Conservation (phyloP, 2,888 invertebrate genomes). For the Leucania comma region DNA sequence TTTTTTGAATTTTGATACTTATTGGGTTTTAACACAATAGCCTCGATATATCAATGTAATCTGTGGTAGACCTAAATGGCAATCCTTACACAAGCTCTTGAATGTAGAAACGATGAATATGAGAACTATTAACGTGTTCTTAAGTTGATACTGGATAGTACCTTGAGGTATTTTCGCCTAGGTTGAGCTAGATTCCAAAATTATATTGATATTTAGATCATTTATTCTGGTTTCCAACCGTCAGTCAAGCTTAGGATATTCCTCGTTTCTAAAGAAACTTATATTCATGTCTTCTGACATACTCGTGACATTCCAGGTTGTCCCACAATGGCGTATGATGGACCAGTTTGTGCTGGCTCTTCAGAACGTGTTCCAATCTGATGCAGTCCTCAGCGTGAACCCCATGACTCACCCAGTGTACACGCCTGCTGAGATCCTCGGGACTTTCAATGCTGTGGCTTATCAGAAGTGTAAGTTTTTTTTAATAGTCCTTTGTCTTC, state of each 20-base stretch:
- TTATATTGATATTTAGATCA: too few species aligned
- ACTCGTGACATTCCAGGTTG: slow-evolving; percentile 78
- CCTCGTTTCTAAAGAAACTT: background rate
- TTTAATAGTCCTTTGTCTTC: background rate
- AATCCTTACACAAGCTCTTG: too few species aligned
- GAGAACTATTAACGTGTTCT: too few species aligned
- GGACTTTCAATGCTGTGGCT: slow-evolving; percentile 91
- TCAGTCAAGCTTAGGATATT: background rate
- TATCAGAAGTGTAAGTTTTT: slow-evolving; percentile 91
- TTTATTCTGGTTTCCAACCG: background rate
- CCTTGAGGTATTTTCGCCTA: background rate
- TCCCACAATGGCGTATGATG: slow-evolving; percentile 89
- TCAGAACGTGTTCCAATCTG: slow-evolving; percentile 85
- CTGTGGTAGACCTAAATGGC: too few species aligned
- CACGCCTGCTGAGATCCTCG: slow-evolving; percentile 87
- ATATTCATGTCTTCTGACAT: background rate
- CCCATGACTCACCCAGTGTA: slow-evolving; percentile 90
- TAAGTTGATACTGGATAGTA: too few species aligned
- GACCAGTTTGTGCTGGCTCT: slow-evolving; percentile 89
- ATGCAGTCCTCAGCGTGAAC: slow-evolving; percentile 86
- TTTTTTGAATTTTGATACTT: too few species aligned
- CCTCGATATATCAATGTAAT: too few species aligned
- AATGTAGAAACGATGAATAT: too few species aligned
- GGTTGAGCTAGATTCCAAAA: background rate
- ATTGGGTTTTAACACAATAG: too few species aligned